A percentile compares a stretch with the other conserved stretches of the same genome.
phyloP scores from a whole-genome alignment of 2,113 vertebrate genomes.

The Coptodon rendalli region DNA sequence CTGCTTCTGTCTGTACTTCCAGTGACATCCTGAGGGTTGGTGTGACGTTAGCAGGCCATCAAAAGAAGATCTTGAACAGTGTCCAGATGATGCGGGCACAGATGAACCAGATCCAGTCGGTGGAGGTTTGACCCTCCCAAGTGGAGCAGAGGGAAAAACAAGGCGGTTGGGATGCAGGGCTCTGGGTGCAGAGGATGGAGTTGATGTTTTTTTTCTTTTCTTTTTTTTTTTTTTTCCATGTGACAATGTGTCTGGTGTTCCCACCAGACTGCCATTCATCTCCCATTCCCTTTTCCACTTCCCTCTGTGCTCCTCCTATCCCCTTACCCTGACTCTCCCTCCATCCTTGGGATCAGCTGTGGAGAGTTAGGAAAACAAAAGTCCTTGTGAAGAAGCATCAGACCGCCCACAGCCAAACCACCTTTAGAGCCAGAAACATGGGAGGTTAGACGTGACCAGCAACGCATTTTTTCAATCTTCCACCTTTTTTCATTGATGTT shows the following conservation, averaged over 20 bases:
- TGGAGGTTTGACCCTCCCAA: slow-evolving; percentile 89
- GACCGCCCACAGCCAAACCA: not conserved
- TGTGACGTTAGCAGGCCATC: slow-evolving; percentile 96
- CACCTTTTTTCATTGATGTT: slow-evolving; percentile 48
- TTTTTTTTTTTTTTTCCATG: not conserved
- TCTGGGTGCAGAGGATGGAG: slow-evolving; percentile 45
- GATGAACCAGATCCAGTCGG: slow-evolving; percentile 99
- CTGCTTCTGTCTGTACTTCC: slow-evolving; percentile 48
- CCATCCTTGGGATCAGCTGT: slow-evolving; percentile 25
- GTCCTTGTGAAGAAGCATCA: slow-evolving; percentile 3
- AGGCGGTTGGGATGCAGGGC: slow-evolving; percentile 13
- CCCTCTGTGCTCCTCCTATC: not conserved
- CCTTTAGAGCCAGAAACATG: slow-evolving; percentile 22
- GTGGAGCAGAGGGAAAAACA: not conserved
- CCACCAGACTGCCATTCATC: slow-evolving; percentile 43
- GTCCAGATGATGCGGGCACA: slow-evolving; percentile 99
- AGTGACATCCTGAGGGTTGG: slow-evolving; percentile 97
- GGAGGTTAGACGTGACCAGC: slow-evolving; percentile 51
- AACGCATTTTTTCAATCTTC: slow-evolving; percentile 41
- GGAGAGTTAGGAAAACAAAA: not conserved
- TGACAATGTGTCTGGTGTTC: slow-evolving; percentile 61
- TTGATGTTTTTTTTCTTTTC: slow-evolving; percentile 33
- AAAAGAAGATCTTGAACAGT: slow-evolving; percentile 99
- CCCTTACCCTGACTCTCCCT: slow-evolving; percentile 10
- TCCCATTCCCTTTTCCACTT: slow-evolving; percentile 4